A percentile compares a stretch with the other conserved stretches of the same genome.
These are phyloP conservation scores for Cheilinus undulatus DNA, from an alignment of 2,113 vertebrate genomes.

Conservation along the genomic window DNA sequence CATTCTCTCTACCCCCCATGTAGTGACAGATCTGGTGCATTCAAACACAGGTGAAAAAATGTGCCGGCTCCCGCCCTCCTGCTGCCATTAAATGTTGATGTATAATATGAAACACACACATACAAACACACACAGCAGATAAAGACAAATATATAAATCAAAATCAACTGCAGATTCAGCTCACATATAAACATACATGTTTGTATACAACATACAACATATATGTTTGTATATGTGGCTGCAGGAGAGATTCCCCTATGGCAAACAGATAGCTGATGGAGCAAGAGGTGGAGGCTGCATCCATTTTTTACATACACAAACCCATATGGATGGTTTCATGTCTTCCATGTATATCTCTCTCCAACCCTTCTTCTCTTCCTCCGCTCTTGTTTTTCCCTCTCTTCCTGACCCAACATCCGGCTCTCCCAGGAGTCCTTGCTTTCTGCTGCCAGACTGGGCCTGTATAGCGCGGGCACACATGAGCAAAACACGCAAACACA, in stretches of 20 bases:
- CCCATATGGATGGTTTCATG: slow-evolving; percentile 24
- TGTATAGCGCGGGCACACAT: slow-evolving; percentile 19
- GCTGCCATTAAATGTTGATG: slow-evolving; percentile 79
- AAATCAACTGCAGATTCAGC: slow-evolving; percentile 33
- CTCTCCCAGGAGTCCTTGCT: slow-evolving; percentile 67
- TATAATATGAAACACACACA: slow-evolving; percentile 46
- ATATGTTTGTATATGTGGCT: slow-evolving; percentile 37
- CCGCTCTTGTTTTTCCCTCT: slow-evolving; percentile 69
- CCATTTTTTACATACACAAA: slow-evolving; percentile 61
- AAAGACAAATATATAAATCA: slow-evolving; percentile 52
- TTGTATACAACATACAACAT: too few relatives aligned
- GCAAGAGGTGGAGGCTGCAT: slow-evolving; percentile 59
- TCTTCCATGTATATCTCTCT: slow-evolving; percentile 51
- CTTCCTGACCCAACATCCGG: slow-evolving; percentile 66
- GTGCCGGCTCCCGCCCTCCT: slow-evolving; percentile 57
- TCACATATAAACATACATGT: slow-evolving; percentile 22
- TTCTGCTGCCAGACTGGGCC: slow-evolving; percentile 63
- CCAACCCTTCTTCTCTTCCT: slow-evolving; percentile 47
- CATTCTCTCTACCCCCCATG: slow-evolving; percentile 74
- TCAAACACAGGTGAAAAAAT: slow-evolving; percentile 70
- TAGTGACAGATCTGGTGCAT: slow-evolving; percentile 80
- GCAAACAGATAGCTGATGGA: slow-evolving; percentile 64
- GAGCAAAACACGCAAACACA: slow-evolving; percentile 24
- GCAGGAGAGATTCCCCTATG: slow-evolving; percentile 44
- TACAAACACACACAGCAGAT: neutral